Percentiles rank a stretch among this genome's conserved stretches.
Conservation (phyloP, 92 coral and sea anemone genomes). For the Bergia sp. region DNA sequence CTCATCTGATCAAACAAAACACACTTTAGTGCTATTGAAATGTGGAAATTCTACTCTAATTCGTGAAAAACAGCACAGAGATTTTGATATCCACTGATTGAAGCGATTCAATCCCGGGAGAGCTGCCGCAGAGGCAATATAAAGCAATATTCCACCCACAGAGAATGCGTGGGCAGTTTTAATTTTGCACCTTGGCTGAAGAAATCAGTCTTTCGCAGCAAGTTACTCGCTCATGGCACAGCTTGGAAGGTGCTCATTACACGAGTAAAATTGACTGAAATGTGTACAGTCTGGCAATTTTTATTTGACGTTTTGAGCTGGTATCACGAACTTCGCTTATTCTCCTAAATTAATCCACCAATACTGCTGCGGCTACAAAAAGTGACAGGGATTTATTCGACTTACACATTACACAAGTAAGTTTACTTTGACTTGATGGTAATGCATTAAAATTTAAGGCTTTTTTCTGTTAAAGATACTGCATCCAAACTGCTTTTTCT, state of each 20-base stretch:
- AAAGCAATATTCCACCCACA: background rate
- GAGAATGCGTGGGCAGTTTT: constrained; percentile 8
- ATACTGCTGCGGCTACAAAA: background rate
- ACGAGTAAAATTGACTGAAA: background rate
- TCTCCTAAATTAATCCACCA: background rate
- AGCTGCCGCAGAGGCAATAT: constrained; percentile 2
- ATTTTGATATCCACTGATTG: background rate
- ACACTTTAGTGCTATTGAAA: background rate
- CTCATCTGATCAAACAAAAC: background rate
- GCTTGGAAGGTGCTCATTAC: background rate
- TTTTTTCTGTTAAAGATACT: no score
- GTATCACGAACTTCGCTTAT: background rate
- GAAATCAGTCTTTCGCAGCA: background rate
- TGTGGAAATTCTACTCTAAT: background rate
- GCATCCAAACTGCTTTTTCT: background rate
- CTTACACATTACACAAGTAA: background rate
- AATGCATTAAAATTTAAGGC: background rate
- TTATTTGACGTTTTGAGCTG: background rate
- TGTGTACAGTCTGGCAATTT: background rate
- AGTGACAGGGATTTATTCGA: no score
- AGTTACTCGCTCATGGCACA: background rate
- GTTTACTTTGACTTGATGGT: background rate
- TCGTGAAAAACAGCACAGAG: background rate
- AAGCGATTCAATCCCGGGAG: constrained; percentile 1
- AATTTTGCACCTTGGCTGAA: background rate